These are phyloP conservation scores for Triops longicaudatus DNA, from an alignment of 1,140 invertebrate genomes.

Conservation along the genomic window DNA sequence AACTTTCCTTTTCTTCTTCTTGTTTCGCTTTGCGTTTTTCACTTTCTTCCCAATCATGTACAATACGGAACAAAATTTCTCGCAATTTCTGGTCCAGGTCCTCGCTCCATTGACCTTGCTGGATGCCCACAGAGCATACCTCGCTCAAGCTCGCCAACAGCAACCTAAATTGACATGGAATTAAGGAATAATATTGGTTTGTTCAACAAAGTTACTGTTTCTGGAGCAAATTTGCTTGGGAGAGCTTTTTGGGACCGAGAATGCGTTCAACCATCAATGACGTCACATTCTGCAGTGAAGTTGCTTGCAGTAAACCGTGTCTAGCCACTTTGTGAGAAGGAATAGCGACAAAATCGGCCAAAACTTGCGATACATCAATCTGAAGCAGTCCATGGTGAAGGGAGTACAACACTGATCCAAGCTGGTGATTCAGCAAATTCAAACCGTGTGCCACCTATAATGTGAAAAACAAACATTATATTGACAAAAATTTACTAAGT, in stretches of 20 bases:
- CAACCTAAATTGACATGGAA: background rate
- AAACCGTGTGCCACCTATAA: constrained; percentile 1
- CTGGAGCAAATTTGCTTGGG: background rate
- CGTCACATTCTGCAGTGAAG: background rate
- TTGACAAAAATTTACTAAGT: too few relatives aligned
- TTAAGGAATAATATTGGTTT: background rate
- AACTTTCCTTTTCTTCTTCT: constrained; percentile 62
- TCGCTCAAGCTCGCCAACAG: background rate
- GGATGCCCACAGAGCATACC: background rate
- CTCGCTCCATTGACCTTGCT: background rate
- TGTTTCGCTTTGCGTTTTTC: constrained; percentile 56
- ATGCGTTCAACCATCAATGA: background rate
- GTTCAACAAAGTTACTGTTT: background rate
- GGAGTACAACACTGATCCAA: background rate
- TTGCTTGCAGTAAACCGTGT: background rate
- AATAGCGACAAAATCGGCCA: background rate
- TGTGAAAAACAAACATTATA: too few relatives aligned
- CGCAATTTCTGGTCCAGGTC: background rate
- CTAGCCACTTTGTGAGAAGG: background rate
- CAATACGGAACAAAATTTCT: constrained; percentile 11
- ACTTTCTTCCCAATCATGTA: constrained; percentile 42
- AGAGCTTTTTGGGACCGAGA: background rate
- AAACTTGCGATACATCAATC: background rate
- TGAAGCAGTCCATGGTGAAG: background rate
- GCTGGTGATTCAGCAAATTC: background rate